phyloP scores from a whole-genome alignment of 2,888 invertebrate species.

The Epirrhoe tristata region DNA sequence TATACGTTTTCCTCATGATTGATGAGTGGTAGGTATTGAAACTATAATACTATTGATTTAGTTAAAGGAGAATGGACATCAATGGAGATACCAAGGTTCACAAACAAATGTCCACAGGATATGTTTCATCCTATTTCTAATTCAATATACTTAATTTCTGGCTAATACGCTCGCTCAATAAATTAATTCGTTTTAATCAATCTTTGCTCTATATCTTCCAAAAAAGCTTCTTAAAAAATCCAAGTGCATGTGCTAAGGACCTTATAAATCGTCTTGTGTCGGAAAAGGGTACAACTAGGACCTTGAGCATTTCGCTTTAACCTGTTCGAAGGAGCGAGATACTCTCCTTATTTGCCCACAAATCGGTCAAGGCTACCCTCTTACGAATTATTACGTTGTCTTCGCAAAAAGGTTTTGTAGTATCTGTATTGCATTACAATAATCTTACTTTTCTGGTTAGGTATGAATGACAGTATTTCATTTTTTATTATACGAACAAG shows the following conservation, averaged over 20 bases:
- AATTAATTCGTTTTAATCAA: no score
- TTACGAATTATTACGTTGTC: neutral
- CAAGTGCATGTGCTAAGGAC: neutral
- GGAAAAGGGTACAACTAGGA: constrained; percentile 16
- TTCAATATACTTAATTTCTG: no score
- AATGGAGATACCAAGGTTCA: no score
- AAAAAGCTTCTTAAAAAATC: neutral
- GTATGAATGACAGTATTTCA: no score
- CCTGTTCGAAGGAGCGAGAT: constrained; percentile 13
- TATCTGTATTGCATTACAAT: neutral
- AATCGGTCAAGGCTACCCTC: constrained; percentile 29
- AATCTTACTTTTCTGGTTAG: no score
- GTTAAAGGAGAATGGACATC: neutral
- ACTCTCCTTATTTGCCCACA: constrained; percentile 21
- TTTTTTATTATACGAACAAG: no score
- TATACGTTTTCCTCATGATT: constrained; percentile 12
- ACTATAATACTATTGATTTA: neutral
- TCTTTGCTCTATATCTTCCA: neutral
- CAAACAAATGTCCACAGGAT: no score
- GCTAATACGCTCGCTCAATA: no score
- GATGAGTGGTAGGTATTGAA: neutral
- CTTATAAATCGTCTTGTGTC: constrained; percentile 15
- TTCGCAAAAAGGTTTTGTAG: neutral
- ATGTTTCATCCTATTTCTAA: no score
- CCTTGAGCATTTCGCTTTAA: constrained; percentile 10